A percentile compares a stretch with the other conserved stretches of the same genome.
Evolutionary conservation across 2,113 vertebrate species (phyloP).

Genomic region (Solea solea): DNA sequence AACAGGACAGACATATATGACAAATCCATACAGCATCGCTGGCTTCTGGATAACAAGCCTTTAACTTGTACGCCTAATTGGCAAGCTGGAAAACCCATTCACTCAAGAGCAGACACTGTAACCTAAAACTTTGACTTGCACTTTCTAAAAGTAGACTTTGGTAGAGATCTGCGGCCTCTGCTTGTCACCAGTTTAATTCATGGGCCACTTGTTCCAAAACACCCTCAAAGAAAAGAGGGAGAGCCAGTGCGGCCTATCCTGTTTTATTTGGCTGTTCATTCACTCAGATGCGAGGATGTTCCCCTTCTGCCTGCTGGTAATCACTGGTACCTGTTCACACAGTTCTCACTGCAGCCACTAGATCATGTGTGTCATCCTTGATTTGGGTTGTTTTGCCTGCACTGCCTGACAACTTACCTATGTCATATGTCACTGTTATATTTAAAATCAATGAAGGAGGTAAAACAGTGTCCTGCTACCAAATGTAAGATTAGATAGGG

Average conservation of each 20-base stretch:
- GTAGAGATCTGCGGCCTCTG: slow-evolving; percentile 58
- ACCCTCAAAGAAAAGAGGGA: slow-evolving; percentile 43
- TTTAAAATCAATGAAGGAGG: slow-evolving; percentile 18
- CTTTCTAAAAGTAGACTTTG: slow-evolving; percentile 85
- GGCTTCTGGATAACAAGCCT: slow-evolving; percentile 39
- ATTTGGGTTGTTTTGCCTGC: slow-evolving; percentile 54
- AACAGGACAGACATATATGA: neutral
- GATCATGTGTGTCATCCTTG: slow-evolving; percentile 45
- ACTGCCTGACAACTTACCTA: slow-evolving; percentile 24
- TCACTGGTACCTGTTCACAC: slow-evolving; percentile 22
- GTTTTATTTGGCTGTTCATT: slow-evolving; percentile 45
- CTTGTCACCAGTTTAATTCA: slow-evolving; percentile 78
- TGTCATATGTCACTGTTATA: slow-evolving; percentile 25
- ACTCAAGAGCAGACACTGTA: slow-evolving; percentile 73
- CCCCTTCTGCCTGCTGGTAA: slow-evolving; percentile 20
- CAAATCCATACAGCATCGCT: slow-evolving; percentile 20
- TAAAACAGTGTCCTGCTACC: slow-evolving; percentile 8
- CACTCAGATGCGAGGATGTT: slow-evolving; percentile 16
- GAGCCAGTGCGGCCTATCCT: slow-evolving; percentile 26
- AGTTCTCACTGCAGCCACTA: slow-evolving; percentile 43
- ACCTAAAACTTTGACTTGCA: slow-evolving; percentile 84
- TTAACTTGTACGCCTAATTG: slow-evolving; percentile 68
- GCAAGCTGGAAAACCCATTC: slow-evolving; percentile 79
- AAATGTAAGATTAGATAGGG: no score
- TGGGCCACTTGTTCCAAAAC: slow-evolving; percentile 55